Evolutionary conservation across 2,888 invertebrate species (phyloP).

Genomic region (Axea sp.): DNA sequence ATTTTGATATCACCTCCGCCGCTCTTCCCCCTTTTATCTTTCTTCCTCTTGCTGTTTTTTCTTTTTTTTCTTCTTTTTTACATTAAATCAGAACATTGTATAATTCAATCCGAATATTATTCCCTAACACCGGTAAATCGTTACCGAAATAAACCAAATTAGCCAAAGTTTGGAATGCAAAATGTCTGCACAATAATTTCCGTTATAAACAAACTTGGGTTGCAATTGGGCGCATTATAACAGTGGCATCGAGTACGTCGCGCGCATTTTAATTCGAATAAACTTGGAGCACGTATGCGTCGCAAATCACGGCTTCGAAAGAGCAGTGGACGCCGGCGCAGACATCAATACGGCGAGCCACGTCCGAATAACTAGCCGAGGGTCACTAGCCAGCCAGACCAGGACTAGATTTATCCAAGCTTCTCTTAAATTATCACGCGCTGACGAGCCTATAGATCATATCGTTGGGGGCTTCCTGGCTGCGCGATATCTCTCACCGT

Average conservation of each 20-base stretch:
- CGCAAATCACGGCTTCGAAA: conserved; percentile 49
- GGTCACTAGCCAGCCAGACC: conserved; percentile 12
- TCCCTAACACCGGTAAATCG: no score
- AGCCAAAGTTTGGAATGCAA: not conserved
- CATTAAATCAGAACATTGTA: not conserved
- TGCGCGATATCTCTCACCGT: conserved; percentile 64
- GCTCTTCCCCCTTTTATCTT: no score
- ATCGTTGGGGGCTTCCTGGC: conserved; percentile 76
- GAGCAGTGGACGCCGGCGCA: conserved; percentile 22
- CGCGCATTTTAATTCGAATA: conserved; percentile 48
- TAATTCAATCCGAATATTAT: conserved; percentile 6
- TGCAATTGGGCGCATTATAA: conserved; percentile 11
- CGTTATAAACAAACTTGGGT: conserved; percentile 31
- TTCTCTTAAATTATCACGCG: conserved; percentile 73
- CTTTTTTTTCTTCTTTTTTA: no score
- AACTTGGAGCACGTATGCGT: conserved; percentile 44
- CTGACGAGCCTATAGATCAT: conserved; percentile 75
- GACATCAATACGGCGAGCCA: conserved; percentile 46
- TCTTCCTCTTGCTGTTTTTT: no score
- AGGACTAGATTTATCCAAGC: conserved; percentile 63
- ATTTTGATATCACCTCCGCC: not conserved
- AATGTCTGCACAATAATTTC: conserved; percentile 16
- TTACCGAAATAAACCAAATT: no score
- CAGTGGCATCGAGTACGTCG: conserved; percentile 8
- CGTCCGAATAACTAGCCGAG: conserved; percentile 47